Conservation (phyloP, 1,140 invertebrate species). For the Brachionus rotundiformis region DNA sequence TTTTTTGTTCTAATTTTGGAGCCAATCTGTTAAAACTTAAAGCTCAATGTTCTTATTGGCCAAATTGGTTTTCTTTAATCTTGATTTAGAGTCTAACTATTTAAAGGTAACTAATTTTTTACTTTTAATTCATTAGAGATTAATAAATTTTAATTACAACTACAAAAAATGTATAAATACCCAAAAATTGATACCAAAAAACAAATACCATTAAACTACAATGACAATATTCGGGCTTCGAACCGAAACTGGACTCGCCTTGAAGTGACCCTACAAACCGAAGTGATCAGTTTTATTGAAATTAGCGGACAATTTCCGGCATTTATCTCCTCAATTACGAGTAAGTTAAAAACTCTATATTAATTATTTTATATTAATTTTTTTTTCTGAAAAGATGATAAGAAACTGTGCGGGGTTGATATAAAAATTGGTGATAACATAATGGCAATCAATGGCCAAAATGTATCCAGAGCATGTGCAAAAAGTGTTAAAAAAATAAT, state of each 20-base stretch:
- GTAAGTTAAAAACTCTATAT: neutral
- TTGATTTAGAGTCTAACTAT: slow-evolving; percentile 6
- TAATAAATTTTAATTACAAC: neutral
- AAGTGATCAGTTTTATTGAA: neutral
- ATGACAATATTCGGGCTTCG: neutral
- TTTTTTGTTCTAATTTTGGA: slow-evolving; percentile 31
- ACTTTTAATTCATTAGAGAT: slow-evolving; percentile 1
- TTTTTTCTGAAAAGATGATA: neutral
- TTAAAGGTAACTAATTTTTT: slow-evolving; percentile 34
- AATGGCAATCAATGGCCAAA: slow-evolving; percentile 28
- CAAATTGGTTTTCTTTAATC: neutral
- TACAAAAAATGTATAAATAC: slow-evolving; percentile 28
- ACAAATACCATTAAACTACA: slow-evolving; percentile 26
- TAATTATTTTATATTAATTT: too few species aligned
- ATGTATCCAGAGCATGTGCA: slow-evolving; percentile 35
- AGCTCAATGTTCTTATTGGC: slow-evolving; percentile 8
- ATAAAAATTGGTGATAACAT: slow-evolving; percentile 38
- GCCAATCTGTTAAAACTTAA: slow-evolving; percentile 44
- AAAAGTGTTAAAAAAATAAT: slow-evolving; percentile 44
- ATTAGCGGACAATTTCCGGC: slow-evolving; percentile 29
- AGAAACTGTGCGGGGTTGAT: neutral
- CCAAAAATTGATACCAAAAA: neutral
- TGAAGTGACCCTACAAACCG: neutral
- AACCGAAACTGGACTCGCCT: neutral
- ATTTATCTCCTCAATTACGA: slow-evolving; percentile 3